Conservation (phyloP, 2,888 invertebrate species). For the Lasioglossum vierecki region DNA sequence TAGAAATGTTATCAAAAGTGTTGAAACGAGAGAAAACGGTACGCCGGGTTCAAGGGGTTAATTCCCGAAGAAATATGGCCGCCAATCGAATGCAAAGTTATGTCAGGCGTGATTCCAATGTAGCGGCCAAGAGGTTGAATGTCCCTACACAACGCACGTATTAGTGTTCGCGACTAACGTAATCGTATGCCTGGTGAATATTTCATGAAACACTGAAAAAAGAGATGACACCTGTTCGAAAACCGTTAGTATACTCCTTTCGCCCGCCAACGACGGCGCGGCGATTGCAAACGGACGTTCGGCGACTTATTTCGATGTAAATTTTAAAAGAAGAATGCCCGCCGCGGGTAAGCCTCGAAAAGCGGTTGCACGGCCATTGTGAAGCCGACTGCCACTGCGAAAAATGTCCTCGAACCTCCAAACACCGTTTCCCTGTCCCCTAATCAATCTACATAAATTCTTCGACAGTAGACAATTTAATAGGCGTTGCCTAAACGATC, state of each 20-base stretch:
- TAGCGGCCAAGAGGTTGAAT: conserved; percentile 56
- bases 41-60: conserved; percentile 22
- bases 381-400: neutral
- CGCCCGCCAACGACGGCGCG: conserved; percentile 72
- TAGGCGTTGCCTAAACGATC: neutral
- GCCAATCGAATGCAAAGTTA: conserved; percentile 73
- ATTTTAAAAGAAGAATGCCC: conserved; percentile 71
- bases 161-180: conserved; percentile 71
- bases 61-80: conserved; percentile 56
- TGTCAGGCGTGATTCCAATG: conserved; percentile 67
- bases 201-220: conserved; percentile 80
- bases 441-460: conserved; percentile 24
- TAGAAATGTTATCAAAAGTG: neutral
- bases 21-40: neutral
- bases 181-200: conserved; percentile 81
- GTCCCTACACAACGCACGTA: conserved; percentile 69
- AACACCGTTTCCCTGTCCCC: neutral
- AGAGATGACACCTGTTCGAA: conserved; percentile 79
- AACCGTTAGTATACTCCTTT: conserved; percentile 79
- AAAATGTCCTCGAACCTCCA: conserved; percentile 2
- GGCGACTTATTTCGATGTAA: conserved; percentile 77
- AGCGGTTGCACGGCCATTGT: conserved; percentile 37
- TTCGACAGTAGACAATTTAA: neutral
- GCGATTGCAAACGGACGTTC: conserved; percentile 68
- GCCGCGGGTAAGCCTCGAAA: conserved; percentile 34